phyloP scores from a whole-genome alignment of 2,888 invertebrate genomes.

The Eugnorisma glareosa region DNA sequence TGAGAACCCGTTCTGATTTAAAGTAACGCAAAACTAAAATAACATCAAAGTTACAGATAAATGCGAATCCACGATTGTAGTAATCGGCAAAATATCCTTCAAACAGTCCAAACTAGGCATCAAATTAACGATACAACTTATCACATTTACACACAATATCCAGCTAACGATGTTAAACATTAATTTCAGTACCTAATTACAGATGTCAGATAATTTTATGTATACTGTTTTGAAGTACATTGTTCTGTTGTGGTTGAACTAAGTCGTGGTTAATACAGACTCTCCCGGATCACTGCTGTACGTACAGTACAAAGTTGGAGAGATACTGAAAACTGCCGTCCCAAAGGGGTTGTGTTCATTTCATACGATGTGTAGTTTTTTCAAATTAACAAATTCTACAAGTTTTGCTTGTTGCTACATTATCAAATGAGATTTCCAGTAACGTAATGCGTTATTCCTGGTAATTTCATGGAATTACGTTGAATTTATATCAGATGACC shows the following conservation, averaged over 20 bases:
- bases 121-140: background rate
- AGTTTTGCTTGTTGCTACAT: background rate
- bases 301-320: background rate
- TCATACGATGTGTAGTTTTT: conserved; percentile 3
- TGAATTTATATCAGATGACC: background rate
- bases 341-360: conserved; percentile 8
- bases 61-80: background rate
- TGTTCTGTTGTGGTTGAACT: background rate
- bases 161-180: conserved; percentile 60
- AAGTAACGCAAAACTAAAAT: background rate
- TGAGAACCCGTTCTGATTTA: background rate
- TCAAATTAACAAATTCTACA: background rate
- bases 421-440: background rate
- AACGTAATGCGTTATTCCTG: background rate
- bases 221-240: conserved; percentile 10
- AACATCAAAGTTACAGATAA: background rate
- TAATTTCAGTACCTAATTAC: conserved; percentile 60
- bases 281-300: background rate
- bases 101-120: background rate
- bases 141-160: background rate
- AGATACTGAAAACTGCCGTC: background rate
- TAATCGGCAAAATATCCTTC: background rate
- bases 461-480: background rate
- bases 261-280: background rate
- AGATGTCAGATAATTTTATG: conserved; percentile 12